phyloP scores from a whole-genome alignment of 1,140 invertebrate genomes.

The Nasonia giraulti region DNA sequence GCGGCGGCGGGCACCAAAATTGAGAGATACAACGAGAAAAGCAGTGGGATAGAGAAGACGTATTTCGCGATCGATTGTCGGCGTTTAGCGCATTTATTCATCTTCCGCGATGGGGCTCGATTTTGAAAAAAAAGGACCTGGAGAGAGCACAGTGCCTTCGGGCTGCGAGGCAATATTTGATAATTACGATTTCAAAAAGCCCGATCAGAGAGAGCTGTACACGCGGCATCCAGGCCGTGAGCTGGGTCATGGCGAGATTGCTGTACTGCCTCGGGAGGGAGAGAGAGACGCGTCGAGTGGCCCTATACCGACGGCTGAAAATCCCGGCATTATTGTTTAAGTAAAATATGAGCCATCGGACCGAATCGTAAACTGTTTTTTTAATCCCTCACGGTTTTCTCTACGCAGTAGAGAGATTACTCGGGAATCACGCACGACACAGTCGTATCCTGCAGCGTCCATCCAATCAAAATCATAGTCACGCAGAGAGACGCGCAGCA shows the following conservation, averaged over 20 bases:
- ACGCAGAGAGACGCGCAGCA: too few species aligned
- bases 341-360: background rate
- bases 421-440: too few species aligned
- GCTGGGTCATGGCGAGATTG: background rate
- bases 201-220: background rate
- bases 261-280: background rate
- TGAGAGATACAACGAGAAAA: conserved; percentile 70
- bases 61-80: conserved; percentile 70
- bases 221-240: background rate
- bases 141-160: background rate
- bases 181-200: conserved; percentile 27
- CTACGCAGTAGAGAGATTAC: too few species aligned
- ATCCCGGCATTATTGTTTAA: background rate
- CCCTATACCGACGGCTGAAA: background rate
- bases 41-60: conserved; percentile 41
- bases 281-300: background rate
- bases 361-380: background rate
- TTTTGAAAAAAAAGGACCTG: background rate
- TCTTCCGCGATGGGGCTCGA: background rate
- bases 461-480: too few species aligned
- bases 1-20: conserved; percentile 60
- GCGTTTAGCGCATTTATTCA: conserved; percentile 60
- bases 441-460: too few species aligned
- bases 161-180: background rate
- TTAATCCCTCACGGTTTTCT: background rate